Conservation (phyloP, 2,888 invertebrate genomes). For the Acanthoscelides obtectus region DNA sequence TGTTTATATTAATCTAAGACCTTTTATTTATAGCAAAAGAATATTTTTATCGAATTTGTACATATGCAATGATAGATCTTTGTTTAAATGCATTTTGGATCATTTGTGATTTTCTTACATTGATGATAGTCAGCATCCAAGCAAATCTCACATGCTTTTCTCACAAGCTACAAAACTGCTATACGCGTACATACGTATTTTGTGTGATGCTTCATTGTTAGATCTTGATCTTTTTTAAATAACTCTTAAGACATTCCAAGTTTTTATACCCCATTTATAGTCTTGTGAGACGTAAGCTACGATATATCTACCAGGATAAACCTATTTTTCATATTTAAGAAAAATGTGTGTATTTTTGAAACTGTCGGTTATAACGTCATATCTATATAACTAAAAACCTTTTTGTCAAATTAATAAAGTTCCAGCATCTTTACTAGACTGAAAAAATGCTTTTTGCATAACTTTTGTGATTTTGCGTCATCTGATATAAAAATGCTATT, state of each 20-base stretch:
- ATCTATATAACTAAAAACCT: neutral
- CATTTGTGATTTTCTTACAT: neutral
- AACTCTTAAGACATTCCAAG: conserved; percentile 1
- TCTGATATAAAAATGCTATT: conserved; percentile 4
- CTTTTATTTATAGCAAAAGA: conserved; percentile 24
- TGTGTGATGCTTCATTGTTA: neutral
- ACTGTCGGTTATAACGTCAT: neutral
- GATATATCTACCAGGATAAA: neutral
- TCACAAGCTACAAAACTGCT: neutral
- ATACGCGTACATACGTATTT: neutral
- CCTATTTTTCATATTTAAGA: neutral
- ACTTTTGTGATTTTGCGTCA: neutral
- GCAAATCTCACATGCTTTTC: neutral
- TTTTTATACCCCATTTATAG: conserved; percentile 2
- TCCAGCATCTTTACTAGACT: conserved; percentile 19
- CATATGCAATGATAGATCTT: neutral
- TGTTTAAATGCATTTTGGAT: neutral
- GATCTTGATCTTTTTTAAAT: conserved; percentile 2
- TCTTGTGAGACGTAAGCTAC: neutral
- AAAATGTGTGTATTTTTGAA: neutral
- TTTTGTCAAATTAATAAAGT: neutral
- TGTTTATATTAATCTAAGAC: conserved; percentile 19
- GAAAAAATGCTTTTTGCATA: conserved; percentile 7
- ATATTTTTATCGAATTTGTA: conserved; percentile 11
- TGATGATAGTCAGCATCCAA: neutral